phyloP scores from a whole-genome alignment of 2,888 invertebrate genomes.

The Drosophila glabriapex region DNA sequence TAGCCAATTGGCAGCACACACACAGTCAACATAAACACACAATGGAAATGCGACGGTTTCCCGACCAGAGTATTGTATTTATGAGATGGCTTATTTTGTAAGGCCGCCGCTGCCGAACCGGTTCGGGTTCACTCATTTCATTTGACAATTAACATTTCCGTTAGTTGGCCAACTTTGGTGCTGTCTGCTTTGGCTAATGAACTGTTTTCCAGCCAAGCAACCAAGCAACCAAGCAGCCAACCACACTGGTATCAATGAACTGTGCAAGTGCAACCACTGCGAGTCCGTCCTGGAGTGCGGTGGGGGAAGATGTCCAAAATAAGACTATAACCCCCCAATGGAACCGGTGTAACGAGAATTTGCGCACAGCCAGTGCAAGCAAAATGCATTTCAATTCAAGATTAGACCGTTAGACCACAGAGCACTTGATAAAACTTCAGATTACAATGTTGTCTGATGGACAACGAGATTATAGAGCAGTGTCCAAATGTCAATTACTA shows the following conservation, averaged over 20 bases:
- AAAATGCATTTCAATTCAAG: slow-evolving; percentile 30
- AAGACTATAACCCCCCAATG: slow-evolving; percentile 23
- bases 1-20: slow-evolving; percentile 57
- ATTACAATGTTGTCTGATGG: neutral
- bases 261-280: slow-evolving; percentile 44
- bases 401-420: slow-evolving; percentile 22
- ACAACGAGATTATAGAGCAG: neutral
- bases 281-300: neutral
- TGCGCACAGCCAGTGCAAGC: slow-evolving; percentile 2
- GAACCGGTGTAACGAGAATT: slow-evolving; percentile 71
- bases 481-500: neutral
- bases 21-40: slow-evolving; percentile 19
- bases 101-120: slow-evolving; percentile 62
- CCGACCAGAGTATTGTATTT: slow-evolving; percentile 60
- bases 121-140: slow-evolving; percentile 67
- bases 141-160: slow-evolving; percentile 82
- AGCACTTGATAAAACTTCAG: slow-evolving; percentile 22
- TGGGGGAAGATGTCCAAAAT: slow-evolving; percentile 11
- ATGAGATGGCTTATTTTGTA: slow-evolving; percentile 78
- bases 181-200: slow-evolving; percentile 77
- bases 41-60: slow-evolving; percentile 61
- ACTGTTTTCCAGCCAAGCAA: slow-evolving; percentile 52
- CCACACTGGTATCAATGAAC: slow-evolving; percentile 65
- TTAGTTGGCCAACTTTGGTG: slow-evolving; percentile 80
- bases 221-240: slow-evolving; percentile 11